These are phyloP conservation scores for Paracentrotus lividus DNA, from an alignment of 53 echinoderm and acorn worm species.

Conservation along the genomic window DNA sequence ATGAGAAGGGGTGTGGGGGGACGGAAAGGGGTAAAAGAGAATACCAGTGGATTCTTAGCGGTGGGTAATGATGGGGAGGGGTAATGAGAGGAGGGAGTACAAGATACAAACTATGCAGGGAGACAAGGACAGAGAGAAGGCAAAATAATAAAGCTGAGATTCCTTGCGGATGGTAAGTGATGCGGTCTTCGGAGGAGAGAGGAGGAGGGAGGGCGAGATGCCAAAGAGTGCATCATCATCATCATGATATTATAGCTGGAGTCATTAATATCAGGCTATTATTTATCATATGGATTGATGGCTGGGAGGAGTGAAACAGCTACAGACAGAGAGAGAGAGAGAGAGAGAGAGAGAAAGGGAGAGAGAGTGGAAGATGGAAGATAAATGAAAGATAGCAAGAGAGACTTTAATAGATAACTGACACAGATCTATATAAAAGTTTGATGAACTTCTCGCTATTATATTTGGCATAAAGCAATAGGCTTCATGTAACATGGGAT, in stretches of 20 bases:
- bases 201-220: neutral
- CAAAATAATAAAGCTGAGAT: slow-evolving; percentile 5
- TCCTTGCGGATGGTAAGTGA: slow-evolving; percentile 25
- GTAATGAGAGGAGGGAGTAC: slow-evolving; percentile 3
- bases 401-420: neutral
- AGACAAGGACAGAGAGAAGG: slow-evolving; percentile 28
- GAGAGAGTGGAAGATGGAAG: neutral
- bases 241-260: slow-evolving; percentile 52
- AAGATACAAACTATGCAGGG: slow-evolving; percentile 5
- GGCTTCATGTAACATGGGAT: neutral
- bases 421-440: neutral
- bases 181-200: neutral
- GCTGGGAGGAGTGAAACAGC: neutral
- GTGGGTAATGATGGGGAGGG: slow-evolving; percentile 29
- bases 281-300: slow-evolving; percentile 45
- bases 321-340: neutral
- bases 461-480: too few species aligned
- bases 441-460: neutral
- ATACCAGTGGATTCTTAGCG: neutral
- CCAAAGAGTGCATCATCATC: slow-evolving; percentile 58
- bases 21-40: neutral
- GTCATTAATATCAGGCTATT: slow-evolving; percentile 66
- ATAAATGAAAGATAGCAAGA: neutral
- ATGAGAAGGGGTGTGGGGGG: slow-evolving; percentile 20
- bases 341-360: neutral